Base-by-base conservation (phyloP, 2,113 vertebrate species). In the Halichoeres trimaculatus region DNA sequence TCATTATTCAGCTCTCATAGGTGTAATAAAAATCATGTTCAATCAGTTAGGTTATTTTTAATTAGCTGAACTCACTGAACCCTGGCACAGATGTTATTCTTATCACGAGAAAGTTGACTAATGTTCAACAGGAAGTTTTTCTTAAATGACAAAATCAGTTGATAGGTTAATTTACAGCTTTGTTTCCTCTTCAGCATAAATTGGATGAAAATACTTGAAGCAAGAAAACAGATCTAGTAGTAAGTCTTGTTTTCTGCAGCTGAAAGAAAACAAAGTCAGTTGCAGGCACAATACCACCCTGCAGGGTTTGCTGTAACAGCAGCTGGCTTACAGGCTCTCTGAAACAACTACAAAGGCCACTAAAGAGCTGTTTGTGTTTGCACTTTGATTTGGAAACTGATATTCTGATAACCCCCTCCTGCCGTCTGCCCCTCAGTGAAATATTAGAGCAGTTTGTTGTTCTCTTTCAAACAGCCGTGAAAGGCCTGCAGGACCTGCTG, bases 331-430 rank as follows among this genome's bases (percentile, higher is more conserved):
- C 56, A 35, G 38, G 12, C 51, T 45, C n/a, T 17, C 38, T 69
- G 50, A 70, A 75, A 24, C 26, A 20, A 54, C 67, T 57, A 65
- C 69, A 75, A 77, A 79, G 45, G 41, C 83, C 6, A 16, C 45
- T 41, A 30, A 62, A 34, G 40, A 45, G 65, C 50, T 23, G 78
- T 78, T 80, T 80, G 36, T 85, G 64, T 83, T 86, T 80, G 72
- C 72, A 45, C 73, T 85, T 68, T 72, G 70, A 78, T 78, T 60
- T 66, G 53, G 63, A 56, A 67, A 24, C 60, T 67, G 79, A 85
- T 84, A 56, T 40, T 50, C 41, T 67, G 85, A 90, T 85, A 78
- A 71, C 76, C 50, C 48, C 48, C 1, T 56, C 53, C 56, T 74
- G 48, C 61, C 16, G 65, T 40, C 69, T 71, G 79, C 58, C 6